These are phyloP conservation scores for Ispidina picta DNA, from an alignment of 2,797 vertebrate genomes.

Conservation along the genomic window DNA sequence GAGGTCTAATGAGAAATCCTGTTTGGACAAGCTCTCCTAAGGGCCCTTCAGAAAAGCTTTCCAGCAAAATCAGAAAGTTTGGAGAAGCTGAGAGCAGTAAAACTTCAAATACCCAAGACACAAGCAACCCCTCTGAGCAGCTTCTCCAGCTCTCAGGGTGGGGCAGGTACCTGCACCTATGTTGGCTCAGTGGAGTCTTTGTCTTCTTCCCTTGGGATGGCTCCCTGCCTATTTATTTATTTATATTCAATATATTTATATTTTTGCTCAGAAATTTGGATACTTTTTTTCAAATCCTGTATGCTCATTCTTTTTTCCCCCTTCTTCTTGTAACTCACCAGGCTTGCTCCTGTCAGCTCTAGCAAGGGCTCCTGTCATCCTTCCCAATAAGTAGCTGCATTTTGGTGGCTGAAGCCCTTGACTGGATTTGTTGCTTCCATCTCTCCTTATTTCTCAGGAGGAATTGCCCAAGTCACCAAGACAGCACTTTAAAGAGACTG, in stretches of 20 bases:
- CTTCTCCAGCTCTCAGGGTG: neutral
- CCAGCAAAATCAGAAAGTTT: neutral
- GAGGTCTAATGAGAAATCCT: neutral
- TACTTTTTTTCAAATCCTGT: neutral
- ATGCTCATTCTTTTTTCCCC: rapidly evolving
- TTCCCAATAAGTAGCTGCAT: neutral
- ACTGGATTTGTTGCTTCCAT: neutral
- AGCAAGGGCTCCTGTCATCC: neutral
- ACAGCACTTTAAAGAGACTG: neutral
- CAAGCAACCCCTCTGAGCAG: neutral
- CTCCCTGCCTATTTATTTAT: neutral
- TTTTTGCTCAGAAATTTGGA: neutral
- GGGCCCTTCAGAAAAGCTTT: neutral
- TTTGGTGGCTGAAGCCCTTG: no score
- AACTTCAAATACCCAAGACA: neutral
- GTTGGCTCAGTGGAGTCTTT: neutral
- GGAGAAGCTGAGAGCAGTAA: neutral
- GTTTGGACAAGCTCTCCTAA: neutral
- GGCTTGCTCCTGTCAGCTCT: neutral
- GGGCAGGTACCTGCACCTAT: neutral
- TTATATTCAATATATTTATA: neutral
- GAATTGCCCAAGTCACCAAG: neutral
- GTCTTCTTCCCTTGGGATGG: neutral
- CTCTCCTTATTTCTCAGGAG: neutral
- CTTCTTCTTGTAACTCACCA: neutral